Evolutionary conservation across 2,888 invertebrate species (phyloP), one percentile per base, ranked within the genome.

Genomic region (Aporophyla lueneburgensis): DNA sequence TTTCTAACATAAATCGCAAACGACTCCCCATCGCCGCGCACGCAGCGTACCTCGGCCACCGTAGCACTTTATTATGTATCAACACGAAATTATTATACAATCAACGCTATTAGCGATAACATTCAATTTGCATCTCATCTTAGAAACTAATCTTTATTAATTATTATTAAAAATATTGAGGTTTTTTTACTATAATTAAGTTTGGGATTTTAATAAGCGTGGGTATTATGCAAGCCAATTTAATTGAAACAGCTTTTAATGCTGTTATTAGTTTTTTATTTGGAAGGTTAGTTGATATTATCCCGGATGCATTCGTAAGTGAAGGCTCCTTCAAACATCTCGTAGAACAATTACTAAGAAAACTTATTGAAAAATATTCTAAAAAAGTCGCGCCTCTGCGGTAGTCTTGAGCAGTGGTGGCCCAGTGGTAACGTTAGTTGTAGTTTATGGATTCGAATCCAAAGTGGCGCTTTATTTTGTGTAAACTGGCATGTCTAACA

Each of bases 1-100:
- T 91, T 93, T 91, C 92, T 88, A 91, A 88, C 91, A 93, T 93
- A 93, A 93, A 93, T 93, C 90, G 87, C 81, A 78, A 86, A 84
- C 86, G 90, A 89, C 91, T 88, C 86, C 90, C 90, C 90, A 89
- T 88, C 89, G 90, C 90, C 92, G 91, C 90, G 86, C 92, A 92
- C 94, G 93, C 94, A 92, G 89, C 85, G 77, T 40, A 54, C 76
- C 21, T 59, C 84, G 76, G 80, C 86, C 84, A 81, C 83, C 83
- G 84, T 75, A 63, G 73, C 88, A 91, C 90, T 93, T 93, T 94
- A 94, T 92, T 92, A 93, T 87, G 90, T 90, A 93, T 91, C 91
- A 92, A 91, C 91, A 89, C 90, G 90, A 92, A 90, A 92, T 92
- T 92, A 92, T 92, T 91, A 85, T 86, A 88, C 88, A 90, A 90